Percentiles rank a stretch among this genome's conserved stretches.
Evolutionary conservation across 2,888 invertebrate species (phyloP).

Genomic region (Bombylius discolor): DNA sequence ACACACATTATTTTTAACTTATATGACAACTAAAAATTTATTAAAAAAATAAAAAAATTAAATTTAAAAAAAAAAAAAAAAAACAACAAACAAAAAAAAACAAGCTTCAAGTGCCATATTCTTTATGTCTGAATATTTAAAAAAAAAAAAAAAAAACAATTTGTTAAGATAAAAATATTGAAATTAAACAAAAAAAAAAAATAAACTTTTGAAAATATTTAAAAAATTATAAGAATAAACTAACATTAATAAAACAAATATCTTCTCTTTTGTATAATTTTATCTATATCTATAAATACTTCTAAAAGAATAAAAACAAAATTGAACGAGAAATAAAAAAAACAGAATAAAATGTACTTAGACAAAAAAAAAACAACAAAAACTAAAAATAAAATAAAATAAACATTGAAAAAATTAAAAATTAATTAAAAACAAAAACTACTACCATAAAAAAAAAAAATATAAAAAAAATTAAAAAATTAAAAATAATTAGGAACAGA

Average conservation of each 20-base stretch:
- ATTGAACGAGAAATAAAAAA: no score
- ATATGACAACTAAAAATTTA: no score
- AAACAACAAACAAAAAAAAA: conserved; percentile 2
- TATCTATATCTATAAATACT: neutral
- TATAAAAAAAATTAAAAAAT: no score
- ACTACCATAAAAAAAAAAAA: no score
- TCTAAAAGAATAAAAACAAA: neutral
- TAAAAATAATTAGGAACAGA: no score
- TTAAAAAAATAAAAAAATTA: no score
- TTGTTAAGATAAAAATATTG: neutral
- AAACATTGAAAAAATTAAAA: no score
- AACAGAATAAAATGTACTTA: no score
- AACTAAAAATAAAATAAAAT: no score
- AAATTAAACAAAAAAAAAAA: neutral
- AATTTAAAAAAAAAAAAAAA: neutral
- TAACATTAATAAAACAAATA: neutral
- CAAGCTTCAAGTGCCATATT: conserved; percentile 12
- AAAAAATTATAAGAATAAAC: neutral
- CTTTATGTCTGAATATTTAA: conserved; percentile 8
- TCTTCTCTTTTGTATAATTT: neutral
- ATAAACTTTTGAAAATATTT: neutral
- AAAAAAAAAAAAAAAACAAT: neutral
- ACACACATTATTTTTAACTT: no score
- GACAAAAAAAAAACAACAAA: no score
- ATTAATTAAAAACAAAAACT: no score